A percentile compares a stretch with the other conserved stretches of the same genome.
Evolutionary conservation across 2,797 vertebrate genomes (phyloP).

Genomic region (Helostoma temminkii): DNA sequence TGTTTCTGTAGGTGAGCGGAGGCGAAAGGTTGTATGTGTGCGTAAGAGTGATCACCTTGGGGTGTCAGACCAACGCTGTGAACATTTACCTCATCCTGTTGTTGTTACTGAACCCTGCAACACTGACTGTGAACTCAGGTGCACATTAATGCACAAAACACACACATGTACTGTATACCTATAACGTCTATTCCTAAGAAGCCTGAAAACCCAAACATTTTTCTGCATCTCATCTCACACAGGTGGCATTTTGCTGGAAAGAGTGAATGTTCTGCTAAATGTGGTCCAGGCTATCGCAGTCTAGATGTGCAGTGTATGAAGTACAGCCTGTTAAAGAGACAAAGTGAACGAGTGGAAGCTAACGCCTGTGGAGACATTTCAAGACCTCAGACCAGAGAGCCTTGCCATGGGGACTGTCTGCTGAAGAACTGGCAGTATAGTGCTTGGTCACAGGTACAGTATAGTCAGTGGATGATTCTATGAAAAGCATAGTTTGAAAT

Average conservation of each 20-base stretch:
- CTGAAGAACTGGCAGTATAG: constrained; percentile 94
- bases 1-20: constrained; percentile 84
- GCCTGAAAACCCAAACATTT: neutral
- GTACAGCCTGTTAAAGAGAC: constrained; percentile 87
- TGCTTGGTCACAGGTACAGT: constrained; percentile 96
- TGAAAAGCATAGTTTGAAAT: neutral
- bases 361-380: constrained; percentile 84
- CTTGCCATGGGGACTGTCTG: constrained; percentile 92
- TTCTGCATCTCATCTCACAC: constrained; percentile 8
- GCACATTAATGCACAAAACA: neutral
- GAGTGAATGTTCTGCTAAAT: constrained; percentile 93
- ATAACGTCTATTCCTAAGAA: neutral
- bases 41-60: constrained; percentile 89
- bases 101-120: constrained; percentile 89
- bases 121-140: constrained; percentile 95
- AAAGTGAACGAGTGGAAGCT: constrained; percentile 85
- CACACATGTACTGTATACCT: neutral
- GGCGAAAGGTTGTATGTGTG: constrained; percentile 87
- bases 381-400: constrained; percentile 90
- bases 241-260: constrained; percentile 91
- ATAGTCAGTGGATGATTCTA: neutral
- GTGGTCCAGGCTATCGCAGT: constrained; percentile 90
- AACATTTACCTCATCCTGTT: constrained; percentile 82
- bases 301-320: constrained; percentile 92
- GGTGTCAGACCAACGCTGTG: constrained; percentile 93